Conservation (phyloP, 2,797 vertebrate species). For the Agapornis canus region DNA sequence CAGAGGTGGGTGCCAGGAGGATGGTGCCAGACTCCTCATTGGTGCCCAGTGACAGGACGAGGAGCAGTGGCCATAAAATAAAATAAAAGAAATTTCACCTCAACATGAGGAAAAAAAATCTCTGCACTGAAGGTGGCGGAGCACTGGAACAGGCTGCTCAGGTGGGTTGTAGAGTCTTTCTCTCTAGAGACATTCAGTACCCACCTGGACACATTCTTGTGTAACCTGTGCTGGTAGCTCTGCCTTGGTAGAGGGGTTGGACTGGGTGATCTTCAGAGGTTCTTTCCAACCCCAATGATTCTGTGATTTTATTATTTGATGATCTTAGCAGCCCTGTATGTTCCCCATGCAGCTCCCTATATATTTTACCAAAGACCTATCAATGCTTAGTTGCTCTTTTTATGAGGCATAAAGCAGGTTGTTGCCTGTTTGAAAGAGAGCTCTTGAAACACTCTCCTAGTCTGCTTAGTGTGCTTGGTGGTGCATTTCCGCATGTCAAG, state of each 20-base stretch:
- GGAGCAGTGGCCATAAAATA: neutral
- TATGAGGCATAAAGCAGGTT: neutral
- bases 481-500: neutral
- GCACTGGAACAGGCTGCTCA: neutral
- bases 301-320: neutral
- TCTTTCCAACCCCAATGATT: neutral
- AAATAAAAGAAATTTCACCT: neutral
- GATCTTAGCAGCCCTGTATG: fast-evolving
- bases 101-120: neutral
- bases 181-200: neutral
- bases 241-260: neutral
- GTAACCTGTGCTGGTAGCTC: neutral
- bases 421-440: neutral
- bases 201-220: neutral
- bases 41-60: neutral
- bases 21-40: neutral
- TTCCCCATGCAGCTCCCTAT: fast-evolving
- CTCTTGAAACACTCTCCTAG: neutral
- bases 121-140: neutral
- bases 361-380: neutral
- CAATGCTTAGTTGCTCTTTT: fast-evolving
- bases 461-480: neutral
- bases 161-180: neutral
- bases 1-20: neutral
- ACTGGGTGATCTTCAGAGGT: neutral